phyloP scores from a whole-genome alignment of 2,797 vertebrate genomes.

The Odontamblyopus lacepedii region DNA sequence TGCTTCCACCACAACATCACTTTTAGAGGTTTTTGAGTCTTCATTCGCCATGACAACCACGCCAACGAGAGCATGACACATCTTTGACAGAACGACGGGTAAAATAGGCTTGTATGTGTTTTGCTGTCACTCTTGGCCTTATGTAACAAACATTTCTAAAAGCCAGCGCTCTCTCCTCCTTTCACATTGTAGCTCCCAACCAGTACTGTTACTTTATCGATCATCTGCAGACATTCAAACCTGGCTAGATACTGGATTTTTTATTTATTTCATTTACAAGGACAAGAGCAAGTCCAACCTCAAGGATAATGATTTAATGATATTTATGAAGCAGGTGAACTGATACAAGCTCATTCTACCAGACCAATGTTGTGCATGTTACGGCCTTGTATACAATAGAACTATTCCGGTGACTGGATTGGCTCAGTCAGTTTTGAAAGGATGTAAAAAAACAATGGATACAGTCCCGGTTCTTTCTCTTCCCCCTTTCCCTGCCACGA shows the following conservation, averaged over 20 bases:
- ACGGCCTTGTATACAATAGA: background rate
- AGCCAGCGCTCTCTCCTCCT: constrained; percentile 24
- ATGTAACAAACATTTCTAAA: constrained; percentile 58
- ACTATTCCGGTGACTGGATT: background rate
- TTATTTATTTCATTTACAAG: background rate
- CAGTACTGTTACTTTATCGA: constrained; percentile 46
- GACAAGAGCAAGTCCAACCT: background rate
- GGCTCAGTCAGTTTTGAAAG: background rate
- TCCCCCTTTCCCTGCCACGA: background rate
- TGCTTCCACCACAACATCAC: constrained; percentile 50
- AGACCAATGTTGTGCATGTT: background rate
- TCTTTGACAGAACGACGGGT: constrained; percentile 64
- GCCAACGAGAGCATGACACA: constrained; percentile 62
- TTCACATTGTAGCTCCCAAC: constrained; percentile 38
- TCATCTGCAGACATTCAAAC: constrained; percentile 1
- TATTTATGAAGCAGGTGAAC: background rate
- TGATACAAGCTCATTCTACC: background rate
- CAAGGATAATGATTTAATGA: background rate
- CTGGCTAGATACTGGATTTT: background rate
- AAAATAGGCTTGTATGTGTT: constrained; percentile 66
- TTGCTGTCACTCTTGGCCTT: constrained; percentile 60
- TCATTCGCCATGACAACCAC: constrained; percentile 70
- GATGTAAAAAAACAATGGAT: background rate
- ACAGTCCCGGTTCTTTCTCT: background rate
- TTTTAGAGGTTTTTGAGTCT: constrained; percentile 62